Base-by-base conservation (phyloP, 2,888 invertebrate genomes). In the Torymus aiolomorphi region DNA sequence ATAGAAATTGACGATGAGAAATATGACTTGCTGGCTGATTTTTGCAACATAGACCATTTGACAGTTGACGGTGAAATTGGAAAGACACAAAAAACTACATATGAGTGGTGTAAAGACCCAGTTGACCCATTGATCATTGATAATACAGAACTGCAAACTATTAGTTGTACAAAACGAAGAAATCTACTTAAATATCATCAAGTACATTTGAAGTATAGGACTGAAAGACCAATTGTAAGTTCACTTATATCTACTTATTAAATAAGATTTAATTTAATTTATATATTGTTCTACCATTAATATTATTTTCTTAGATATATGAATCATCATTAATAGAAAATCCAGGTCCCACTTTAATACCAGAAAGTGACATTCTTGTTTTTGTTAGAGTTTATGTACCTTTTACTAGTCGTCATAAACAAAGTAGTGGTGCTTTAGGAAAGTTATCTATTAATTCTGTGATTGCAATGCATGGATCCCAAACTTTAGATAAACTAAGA, bases 401-500 rank as follows among this genome's bases (percentile, higher is more conserved):
- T 2, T 92, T 91, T 61, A 42, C 76, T 16, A 80, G 80, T 51
- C 74, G 70, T 73, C 52, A 54, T 18, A 81, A 72, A 18, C 80
- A 82, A 67, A 83, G 63, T 80, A 66, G 83, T 31, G 66, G 65
- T 11, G 62, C 84, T 31, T 75, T 84, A 10, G 91, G 92, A 13
- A 90, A 90, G 70, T 66, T 84, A 4, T 92, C 77, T 31, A 20
- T 92, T 78, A 89, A 91, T 54, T 93, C 93, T 83, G 93, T 94
- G 82, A 92, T 94, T 81, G 89, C 92, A 13, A 92, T 95, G 0
- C 90, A 95, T n/a, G 95, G 95, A 0, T 90, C 91, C 18, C 95
- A 96, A 88, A 92, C 91, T 31, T 91, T 98, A 82, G 91, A 93
- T n/a, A 93, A 94, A 66, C 90, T 98, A 57, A 92, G 95, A 2